phyloP scores from a whole-genome alignment of 2,113 vertebrate genomes.

The Gambusia affinis region DNA sequence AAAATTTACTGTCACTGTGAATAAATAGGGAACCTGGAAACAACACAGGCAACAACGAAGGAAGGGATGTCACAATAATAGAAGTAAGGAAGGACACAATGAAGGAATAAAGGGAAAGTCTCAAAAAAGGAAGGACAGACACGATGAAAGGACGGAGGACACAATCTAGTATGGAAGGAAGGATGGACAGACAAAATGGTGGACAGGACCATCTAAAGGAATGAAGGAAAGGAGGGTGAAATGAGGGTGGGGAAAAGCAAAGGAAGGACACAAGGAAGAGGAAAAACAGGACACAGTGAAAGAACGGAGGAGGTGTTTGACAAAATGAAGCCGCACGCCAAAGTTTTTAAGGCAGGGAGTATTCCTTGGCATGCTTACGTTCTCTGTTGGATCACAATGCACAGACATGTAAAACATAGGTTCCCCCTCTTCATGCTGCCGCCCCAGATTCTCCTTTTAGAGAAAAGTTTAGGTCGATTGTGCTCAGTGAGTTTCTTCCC shows the following conservation, averaged over 20 bases:
- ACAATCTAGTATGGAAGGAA: too few species aligned
- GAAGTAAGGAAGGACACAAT: not conserved
- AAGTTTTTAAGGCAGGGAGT: slow-evolving; percentile 21
- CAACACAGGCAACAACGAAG: not conserved
- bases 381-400: slow-evolving; percentile 25
- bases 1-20: not conserved
- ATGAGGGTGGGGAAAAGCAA: too few species aligned
- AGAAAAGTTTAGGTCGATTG: slow-evolving; percentile 51
- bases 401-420: slow-evolving; percentile 23
- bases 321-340: too few species aligned
- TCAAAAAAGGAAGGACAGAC: not conserved
- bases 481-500: slow-evolving; percentile 18
- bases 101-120: too few species aligned
- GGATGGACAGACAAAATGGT: too few species aligned
- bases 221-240: too few species aligned
- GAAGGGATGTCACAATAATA: not conserved
- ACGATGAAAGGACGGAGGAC: not conserved
- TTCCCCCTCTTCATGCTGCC: slow-evolving; percentile 8
- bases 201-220: too few species aligned
- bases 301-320: too few species aligned
- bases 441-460: slow-evolving; percentile 32
- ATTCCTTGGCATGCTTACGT: slow-evolving; percentile 39
- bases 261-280: too few species aligned
- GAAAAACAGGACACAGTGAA: too few species aligned
- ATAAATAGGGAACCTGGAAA: not conserved